Conservation (phyloP, 2,797 vertebrate species). For the Halcyon leucocephala region DNA sequence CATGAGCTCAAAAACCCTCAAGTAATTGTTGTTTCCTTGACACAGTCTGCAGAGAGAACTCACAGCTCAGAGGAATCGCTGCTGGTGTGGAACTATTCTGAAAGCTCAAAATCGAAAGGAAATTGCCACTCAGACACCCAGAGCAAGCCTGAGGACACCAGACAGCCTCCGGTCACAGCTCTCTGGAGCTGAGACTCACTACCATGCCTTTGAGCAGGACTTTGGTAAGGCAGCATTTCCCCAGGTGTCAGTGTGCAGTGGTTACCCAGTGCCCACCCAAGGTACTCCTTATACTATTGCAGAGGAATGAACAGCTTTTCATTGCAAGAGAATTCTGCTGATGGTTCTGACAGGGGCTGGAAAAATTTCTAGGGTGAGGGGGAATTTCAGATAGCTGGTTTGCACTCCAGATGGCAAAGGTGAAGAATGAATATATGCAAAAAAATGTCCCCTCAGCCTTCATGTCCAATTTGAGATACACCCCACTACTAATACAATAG, state of each 20-base stretch:
- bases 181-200: not conserved
- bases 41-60: not conserved
- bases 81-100: not conserved
- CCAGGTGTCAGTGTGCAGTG: rapidly evolving
- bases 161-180: not conserved
- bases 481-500: not conserved
- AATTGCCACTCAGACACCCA: not conserved
- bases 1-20: not conserved
- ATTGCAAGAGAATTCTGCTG: not conserved
- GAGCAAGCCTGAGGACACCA: not conserved
- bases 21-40: not conserved
- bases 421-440: not conserved
- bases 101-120: not conserved
- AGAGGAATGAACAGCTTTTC: not conserved
- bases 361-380: not conserved
- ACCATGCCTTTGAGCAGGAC: not conserved
- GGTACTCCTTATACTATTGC: not conserved
- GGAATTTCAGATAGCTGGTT: not conserved
- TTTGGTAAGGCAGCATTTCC: conserved; percentile 31
- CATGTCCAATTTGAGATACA: not conserved
- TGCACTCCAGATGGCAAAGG: rapidly evolving
- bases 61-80: not conserved
- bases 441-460: not conserved
- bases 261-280: not conserved
- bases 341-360: not conserved